Conservation (phyloP, 2,797 vertebrate genomes). For the Mareca penelope region DNA sequence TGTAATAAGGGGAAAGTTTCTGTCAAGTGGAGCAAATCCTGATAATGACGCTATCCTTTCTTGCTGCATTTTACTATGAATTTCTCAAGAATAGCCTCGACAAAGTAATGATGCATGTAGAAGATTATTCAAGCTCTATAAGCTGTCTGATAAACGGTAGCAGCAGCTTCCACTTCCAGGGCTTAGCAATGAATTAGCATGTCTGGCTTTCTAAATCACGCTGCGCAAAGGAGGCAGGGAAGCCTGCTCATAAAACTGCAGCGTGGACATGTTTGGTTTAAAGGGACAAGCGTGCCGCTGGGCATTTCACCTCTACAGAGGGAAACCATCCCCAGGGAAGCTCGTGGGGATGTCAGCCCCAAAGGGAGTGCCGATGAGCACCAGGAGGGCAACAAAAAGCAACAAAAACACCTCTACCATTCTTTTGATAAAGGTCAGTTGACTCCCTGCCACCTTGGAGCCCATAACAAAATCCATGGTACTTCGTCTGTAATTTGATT, state of each 20-base stretch:
- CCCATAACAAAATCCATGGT: constrained; percentile 38
- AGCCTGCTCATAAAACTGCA: accelerated
- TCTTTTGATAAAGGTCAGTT: not conserved
- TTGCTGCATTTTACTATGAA: not conserved
- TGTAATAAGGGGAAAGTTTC: not conserved
- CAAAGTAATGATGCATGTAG: not conserved
- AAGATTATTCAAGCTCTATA: not conserved
- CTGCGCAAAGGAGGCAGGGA: accelerated
- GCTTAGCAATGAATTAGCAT: accelerated
- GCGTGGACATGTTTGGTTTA: not conserved
- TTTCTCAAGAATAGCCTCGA: not conserved
- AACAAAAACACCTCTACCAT: not conserved
- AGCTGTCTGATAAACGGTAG: not conserved
- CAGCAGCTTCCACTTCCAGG: not conserved
- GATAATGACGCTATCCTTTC: constrained; percentile 3
- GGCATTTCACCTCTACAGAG: not conserved
- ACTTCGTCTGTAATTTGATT: constrained; percentile 51
- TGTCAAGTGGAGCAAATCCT: not conserved
- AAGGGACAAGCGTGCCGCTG: accelerated
- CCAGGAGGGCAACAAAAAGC: not conserved
- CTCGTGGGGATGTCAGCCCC: not conserved
- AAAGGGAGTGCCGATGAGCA: not conserved
- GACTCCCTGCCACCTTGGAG: constrained; percentile 14
- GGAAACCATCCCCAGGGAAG: not conserved
- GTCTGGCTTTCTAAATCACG: not conserved